Evolutionary conservation across 2,797 vertebrate species (phyloP).

Genomic region (Protosalanx chinensis): DNA sequence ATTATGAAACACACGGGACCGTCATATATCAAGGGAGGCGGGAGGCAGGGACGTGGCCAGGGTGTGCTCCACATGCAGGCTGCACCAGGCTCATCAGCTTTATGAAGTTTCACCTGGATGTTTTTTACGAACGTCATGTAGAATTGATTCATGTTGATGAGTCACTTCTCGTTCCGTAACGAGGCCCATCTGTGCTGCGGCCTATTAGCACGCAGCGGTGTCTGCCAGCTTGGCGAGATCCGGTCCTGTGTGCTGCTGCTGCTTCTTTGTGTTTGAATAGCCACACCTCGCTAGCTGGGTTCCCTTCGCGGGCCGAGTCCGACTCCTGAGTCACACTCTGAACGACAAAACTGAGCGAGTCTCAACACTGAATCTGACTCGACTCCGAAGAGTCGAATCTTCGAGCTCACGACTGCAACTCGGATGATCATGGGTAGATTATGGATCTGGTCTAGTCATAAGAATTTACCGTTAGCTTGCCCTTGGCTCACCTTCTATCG

Average conservation of each 20-base stretch:
- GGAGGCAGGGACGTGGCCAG: slow-evolving; percentile 29
- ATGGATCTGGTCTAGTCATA: background rate
- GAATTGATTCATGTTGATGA: slow-evolving; percentile 66
- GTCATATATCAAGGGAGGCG: slow-evolving; percentile 48
- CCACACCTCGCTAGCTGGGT: background rate
- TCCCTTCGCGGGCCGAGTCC: too few species aligned
- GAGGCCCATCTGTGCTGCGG: background rate
- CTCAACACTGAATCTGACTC: background rate
- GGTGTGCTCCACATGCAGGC: slow-evolving; percentile 46
- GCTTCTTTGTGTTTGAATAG: background rate
- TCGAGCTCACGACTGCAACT: background rate
- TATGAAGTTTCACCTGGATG: slow-evolving; percentile 40
- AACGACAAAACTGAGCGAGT: too few species aligned
- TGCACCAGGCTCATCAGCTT: slow-evolving; percentile 60
- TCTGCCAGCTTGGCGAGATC: background rate
- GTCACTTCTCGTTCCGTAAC: slow-evolving; percentile 42
- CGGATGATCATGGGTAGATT: background rate
- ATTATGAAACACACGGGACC: slow-evolving; percentile 50
- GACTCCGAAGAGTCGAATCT: background rate
- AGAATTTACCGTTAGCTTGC: background rate
- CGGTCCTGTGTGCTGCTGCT: background rate
- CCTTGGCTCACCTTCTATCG: background rate
- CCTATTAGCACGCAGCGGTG: background rate
- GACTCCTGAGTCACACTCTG: too few species aligned
- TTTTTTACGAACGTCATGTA: slow-evolving; percentile 51